Conservation (phyloP, 2,113 vertebrate species). For the Strigops habroptila region DNA sequence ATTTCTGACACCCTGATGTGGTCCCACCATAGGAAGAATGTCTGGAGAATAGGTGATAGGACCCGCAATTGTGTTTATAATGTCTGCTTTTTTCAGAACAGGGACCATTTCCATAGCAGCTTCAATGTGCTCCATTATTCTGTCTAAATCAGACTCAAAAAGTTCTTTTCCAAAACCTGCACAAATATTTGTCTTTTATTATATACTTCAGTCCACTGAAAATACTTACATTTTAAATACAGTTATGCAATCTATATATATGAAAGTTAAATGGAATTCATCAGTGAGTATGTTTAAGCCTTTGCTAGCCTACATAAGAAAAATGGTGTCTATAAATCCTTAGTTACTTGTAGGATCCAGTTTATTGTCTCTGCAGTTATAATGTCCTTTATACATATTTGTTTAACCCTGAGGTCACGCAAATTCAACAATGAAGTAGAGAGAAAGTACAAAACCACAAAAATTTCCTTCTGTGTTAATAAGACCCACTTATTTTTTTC, state of each 20-base stretch:
- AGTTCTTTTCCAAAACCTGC: constrained; percentile 96
- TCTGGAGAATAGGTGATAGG: constrained; percentile 98
- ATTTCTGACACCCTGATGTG: constrained; percentile 88
- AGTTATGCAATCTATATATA: neutral
- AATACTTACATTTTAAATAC: neutral
- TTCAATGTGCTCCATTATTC: constrained; percentile 92
- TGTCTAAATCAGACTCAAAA: constrained; percentile 95
- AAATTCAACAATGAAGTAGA: constrained; percentile 15
- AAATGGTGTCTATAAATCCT: neutral
- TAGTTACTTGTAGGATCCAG: neutral
- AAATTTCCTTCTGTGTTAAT: neutral
- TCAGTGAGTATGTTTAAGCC: neutral
- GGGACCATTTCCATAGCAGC: constrained; percentile 96
- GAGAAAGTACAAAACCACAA: neutral
- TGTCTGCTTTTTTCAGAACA: constrained; percentile 88
- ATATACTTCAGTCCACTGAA: neutral
- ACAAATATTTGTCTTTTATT: neutral
- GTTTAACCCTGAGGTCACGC: constrained; percentile 15
- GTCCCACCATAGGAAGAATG: constrained; percentile 94
- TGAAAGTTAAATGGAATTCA: neutral
- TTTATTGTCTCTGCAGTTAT: constrained; percentile 12
- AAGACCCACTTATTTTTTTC: neutral
- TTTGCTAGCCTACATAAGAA: neutral
- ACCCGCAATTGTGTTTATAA: constrained; percentile 89
- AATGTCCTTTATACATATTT: constrained; percentile 6